Evolutionary conservation across 2,888 invertebrate species (phyloP), one percentile per base, ranked within the genome.

Genomic region (Brassicogethes aeneus): DNA sequence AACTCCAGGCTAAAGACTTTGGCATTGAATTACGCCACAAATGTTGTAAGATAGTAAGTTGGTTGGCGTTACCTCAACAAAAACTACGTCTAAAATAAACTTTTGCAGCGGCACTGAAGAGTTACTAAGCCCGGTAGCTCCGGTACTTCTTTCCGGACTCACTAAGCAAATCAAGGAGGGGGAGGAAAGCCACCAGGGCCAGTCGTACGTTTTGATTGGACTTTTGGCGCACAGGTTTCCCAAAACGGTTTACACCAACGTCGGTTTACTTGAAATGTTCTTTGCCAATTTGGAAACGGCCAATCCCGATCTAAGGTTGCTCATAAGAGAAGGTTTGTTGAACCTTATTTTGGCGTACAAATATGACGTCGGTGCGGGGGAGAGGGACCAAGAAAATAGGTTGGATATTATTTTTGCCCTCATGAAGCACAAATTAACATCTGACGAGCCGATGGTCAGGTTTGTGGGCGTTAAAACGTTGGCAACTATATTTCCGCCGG

Each of bases 391-490:
- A 44, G 61, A 66, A 42, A 64, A 64, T 3, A 51, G 68, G 15
- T 51, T 68, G 35, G 60, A 61, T 45, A 59, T 66, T 15, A 45
- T 68, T 14, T 63, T 64, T 54, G 79, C 79, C n/a, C 69, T 85
- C 53, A 67, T 83, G 13, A 75, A 85, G 60, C 73, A 82, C 66
- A 80, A 86, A 70, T 80, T 89, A 59, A 75, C 85, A 69, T 77
- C 80, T 29, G 82, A 84, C 13, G 82, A 90, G 54, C 73, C 82
- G 2, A 85, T 86, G 71, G 82, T 85, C 30, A 75, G 93, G 42
- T 85, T 87, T 67, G 82, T 88, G 30, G 86, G 89, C 2, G 87
- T 85, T 56, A 77, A 87, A 44, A 91, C 88, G 57, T 76, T 89
- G 0, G 80, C 85, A 2, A 78, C 79, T 3, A 84, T 92, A 49